phyloP scores from a whole-genome alignment of 2,113 vertebrate species.

The Steatornis caripensis region DNA sequence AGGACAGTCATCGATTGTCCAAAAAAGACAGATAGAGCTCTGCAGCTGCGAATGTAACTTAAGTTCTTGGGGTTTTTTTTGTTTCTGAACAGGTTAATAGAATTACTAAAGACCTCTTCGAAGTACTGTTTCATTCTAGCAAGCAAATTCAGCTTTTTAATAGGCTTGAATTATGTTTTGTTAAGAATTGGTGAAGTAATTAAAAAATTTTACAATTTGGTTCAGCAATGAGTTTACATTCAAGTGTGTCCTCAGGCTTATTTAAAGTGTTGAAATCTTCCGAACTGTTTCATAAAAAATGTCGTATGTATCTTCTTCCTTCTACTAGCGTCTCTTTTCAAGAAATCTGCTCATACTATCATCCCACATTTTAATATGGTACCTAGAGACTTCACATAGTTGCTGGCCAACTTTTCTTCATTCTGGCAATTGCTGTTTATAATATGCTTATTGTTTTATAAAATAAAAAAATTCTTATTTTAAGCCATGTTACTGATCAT shows the following conservation, averaged over 20 bases:
- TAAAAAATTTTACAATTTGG: neutral
- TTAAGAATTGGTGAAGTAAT: conserved; percentile 34
- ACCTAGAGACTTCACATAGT: neutral
- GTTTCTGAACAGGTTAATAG: neutral
- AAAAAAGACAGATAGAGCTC: neutral
- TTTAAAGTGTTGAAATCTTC: conserved; percentile 16
- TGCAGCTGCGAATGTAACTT: neutral
- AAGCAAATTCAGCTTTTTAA: conserved; percentile 35
- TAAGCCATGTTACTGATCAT: neutral
- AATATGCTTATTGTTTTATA: conserved; percentile 12
- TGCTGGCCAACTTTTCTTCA: conserved; percentile 11
- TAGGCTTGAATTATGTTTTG: conserved; percentile 32
- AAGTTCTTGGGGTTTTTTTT: neutral
- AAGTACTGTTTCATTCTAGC: neutral
- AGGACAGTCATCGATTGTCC: neutral
- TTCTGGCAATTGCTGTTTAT: neutral
- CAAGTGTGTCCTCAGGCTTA: conserved; percentile 6
- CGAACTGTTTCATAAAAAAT: conserved; percentile 1
- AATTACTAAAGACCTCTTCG: neutral
- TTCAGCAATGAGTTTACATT: conserved; percentile 33
- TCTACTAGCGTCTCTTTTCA: neutral
- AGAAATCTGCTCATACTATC: neutral
- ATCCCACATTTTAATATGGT: neutral
- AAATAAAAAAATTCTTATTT: neutral
- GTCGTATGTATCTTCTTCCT: neutral